Conservation (phyloP, 2,113 vertebrate genomes). For the Nibea coibor region DNA sequence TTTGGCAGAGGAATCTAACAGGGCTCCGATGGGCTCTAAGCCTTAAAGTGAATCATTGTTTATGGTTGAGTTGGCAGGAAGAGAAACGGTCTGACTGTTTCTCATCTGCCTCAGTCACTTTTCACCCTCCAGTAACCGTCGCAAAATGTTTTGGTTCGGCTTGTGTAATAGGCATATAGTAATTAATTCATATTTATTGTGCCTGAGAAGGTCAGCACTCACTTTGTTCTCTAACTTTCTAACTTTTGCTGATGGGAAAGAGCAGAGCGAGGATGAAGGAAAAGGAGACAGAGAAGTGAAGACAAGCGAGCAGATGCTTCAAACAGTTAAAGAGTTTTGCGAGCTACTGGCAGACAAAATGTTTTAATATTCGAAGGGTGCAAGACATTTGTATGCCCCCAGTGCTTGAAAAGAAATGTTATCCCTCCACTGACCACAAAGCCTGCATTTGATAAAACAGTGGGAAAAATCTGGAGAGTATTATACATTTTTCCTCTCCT, state of each 20-base stretch:
- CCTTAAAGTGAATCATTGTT: constrained; percentile 71
- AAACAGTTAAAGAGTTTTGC: constrained; percentile 61
- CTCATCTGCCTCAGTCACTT: constrained; percentile 55
- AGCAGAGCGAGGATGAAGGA: constrained; percentile 3
- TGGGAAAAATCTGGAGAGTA: constrained; percentile 65
- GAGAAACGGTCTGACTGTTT: constrained; percentile 49
- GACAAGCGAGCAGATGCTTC: constrained; percentile 65
- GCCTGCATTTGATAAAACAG: constrained; percentile 69
- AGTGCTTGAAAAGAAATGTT: constrained; percentile 64
- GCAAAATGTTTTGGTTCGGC: constrained; percentile 40
- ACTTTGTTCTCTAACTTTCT: not conserved
- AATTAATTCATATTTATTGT: constrained; percentile 34
- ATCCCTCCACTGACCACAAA: constrained; percentile 64
- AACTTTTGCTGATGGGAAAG: constrained; percentile 49
- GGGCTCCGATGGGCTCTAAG: constrained; percentile 49
- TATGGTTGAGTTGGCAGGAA: constrained; percentile 64
- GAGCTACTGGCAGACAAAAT: constrained; percentile 61
- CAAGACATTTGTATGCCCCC: constrained; percentile 60
- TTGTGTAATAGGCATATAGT: constrained; percentile 36
- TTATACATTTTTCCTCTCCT: constrained; percentile 51
- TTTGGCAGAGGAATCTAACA: constrained; percentile 53
- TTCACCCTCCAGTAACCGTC: constrained; percentile 12
- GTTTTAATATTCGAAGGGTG: constrained; percentile 70
- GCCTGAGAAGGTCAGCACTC: not conserved
- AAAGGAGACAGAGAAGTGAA: constrained; percentile 20